Percentiles rank a stretch among this genome's conserved stretches.
phyloP scores from a whole-genome alignment of 1,140 invertebrate genomes.

The Drosophila aff. region DNA sequence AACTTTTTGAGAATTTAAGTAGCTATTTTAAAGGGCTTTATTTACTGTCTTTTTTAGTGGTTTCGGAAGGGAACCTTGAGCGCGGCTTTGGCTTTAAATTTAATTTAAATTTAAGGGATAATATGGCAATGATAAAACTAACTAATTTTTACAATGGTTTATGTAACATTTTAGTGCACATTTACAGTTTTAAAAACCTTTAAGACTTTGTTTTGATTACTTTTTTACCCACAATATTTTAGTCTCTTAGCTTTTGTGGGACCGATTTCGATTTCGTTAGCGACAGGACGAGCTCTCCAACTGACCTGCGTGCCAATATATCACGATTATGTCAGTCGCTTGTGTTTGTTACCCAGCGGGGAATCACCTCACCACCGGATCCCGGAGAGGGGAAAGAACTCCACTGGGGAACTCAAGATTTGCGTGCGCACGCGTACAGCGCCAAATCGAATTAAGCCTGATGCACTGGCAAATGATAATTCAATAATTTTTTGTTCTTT shows the following conservation, averaged over 20 bases:
- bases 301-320: slow-evolving; percentile 72
- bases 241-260: background rate
- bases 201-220: background rate
- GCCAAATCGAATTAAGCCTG: slow-evolving; percentile 82
- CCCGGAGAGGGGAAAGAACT: background rate
- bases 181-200: too few species aligned
- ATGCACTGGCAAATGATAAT: slow-evolving; percentile 79
- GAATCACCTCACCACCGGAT: slow-evolving; percentile 23
- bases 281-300: slow-evolving; percentile 41
- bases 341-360: slow-evolving; percentile 73
- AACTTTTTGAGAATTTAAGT: too few species aligned
- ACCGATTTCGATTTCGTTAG: slow-evolving; percentile 28
- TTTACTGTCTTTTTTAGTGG: too few species aligned
- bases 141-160: too few species aligned
- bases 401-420: slow-evolving; percentile 17
- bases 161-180: too few species aligned
- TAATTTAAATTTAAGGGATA: too few species aligned
- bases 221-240: background rate
- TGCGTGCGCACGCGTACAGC: slow-evolving; percentile 81
- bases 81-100: too few species aligned
- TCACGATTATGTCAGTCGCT: slow-evolving; percentile 80
- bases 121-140: too few species aligned
- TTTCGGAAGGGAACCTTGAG: too few species aligned
- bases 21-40: too few species aligned
- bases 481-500: slow-evolving; percentile 59